Evolutionary conservation across 2,797 vertebrate genomes (phyloP).

Genomic region (Pipistrellus pygmaeus): DNA sequence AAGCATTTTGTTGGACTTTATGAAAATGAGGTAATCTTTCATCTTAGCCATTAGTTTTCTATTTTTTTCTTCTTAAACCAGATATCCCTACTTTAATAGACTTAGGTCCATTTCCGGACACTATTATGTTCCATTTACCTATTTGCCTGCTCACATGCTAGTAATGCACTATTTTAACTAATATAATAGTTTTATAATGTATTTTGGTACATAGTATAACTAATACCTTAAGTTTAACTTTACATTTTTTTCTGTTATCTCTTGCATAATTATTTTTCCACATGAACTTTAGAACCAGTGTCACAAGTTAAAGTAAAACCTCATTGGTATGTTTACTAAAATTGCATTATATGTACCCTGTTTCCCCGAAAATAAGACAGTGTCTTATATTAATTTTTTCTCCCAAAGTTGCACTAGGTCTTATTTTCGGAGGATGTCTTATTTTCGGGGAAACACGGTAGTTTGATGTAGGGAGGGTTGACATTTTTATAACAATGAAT

Average conservation of each 20-base stretch:
- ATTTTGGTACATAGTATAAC: not conserved
- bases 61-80: not conserved
- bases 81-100: not conserved
- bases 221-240: not conserved
- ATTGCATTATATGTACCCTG: not conserved
- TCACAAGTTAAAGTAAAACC: not conserved
- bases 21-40: not conserved
- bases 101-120: constrained; percentile 1
- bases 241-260: not conserved
- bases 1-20: not conserved
- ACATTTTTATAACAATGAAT: not conserved
- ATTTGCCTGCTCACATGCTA: not conserved
- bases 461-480: not conserved
- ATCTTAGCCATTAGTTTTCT: not conserved
- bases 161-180: not conserved
- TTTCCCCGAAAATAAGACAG: no score
- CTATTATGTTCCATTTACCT: not conserved
- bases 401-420: no score
- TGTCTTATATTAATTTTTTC: no score
- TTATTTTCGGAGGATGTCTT: no score
- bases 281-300: not conserved
- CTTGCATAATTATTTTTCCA: not conserved
- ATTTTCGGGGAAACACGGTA: no score
- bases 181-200: not conserved
- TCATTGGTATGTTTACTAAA: not conserved